Evolutionary conservation across 2,113 vertebrate species (phyloP), one percentile per base, ranked within the genome.

Genomic region (Agapornis roseicollis): DNA sequence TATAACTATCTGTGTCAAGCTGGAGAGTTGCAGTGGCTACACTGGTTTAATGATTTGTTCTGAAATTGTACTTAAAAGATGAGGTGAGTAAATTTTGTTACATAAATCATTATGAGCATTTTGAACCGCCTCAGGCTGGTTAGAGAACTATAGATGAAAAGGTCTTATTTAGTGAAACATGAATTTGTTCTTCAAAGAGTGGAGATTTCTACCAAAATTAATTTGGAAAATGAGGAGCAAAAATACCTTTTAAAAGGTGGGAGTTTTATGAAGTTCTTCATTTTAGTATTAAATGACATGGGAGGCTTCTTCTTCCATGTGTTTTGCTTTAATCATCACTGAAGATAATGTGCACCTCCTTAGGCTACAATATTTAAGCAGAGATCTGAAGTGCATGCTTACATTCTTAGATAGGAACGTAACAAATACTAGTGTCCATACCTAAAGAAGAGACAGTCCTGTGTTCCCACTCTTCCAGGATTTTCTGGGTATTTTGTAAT

Each of bases 41-140:
- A 1, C 29, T 33, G 19, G 11, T 52, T 95, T 93, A 90, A 70
- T 80, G 70, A 91, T 88, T 94, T 95, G 7, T 90, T 95, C 68
- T 80, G 46, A 90, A 85, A 95, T 74, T 69, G n/a, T 80, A 60
- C 52, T 88, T 96, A 90, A 77, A 64, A 93, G 52, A 9, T 60
- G 41, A 92, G 60, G 39, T 86, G 56, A 89, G 44, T 85, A 80
- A 84, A 78, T 49, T 41, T 58, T 66, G 35, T 81, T 83, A 81
- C 20, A 55, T 64, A 81, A 71, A 95, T 88, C 58, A 85, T 89
- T 82, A 89, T 80, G 60, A 96, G 22, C 37, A 77, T 93, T 95
- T 93, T 47, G 18, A 88, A 71, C 46, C 90, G 73, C 72, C 61
- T 85, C 33, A 63, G 78, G 47, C 44, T 80, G 14, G 15, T 81